Conservation (phyloP, 2,797 vertebrate genomes). For the Urophycis tenuis region DNA sequence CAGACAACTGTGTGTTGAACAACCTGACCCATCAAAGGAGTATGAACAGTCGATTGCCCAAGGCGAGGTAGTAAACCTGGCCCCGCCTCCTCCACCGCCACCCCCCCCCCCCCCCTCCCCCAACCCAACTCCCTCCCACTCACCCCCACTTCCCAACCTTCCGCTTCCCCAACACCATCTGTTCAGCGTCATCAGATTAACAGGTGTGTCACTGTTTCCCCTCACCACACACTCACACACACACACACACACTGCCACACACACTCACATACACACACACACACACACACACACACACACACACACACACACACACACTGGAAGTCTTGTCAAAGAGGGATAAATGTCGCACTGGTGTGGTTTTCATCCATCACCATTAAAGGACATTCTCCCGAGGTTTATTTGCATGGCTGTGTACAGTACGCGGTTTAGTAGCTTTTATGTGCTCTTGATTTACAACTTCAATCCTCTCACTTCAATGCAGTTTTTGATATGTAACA, state of each 20-base stretch:
- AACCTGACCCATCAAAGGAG: conserved; percentile 65
- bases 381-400: not conserved
- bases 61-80: conserved; percentile 63
- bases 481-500: not conserved
- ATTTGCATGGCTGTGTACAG: not conserved
- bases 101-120: not conserved
- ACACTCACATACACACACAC: no score
- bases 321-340: not conserved
- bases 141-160: not conserved
- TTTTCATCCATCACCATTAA: not conserved
- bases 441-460: not conserved
- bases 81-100: not conserved
- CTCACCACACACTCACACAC: no score
- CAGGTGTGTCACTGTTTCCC: not conserved
- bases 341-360: not conserved
- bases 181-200: not conserved
- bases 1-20: conserved; percentile 69
- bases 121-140: not conserved
- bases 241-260: no score
- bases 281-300: no score
- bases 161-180: conserved; percentile 1
- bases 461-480: not conserved
- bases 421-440: not conserved
- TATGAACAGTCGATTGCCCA: conserved; percentile 60
- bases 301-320: not conserved